Percentiles rank a stretch among this genome's conserved stretches.
Evolutionary conservation across 2,113 vertebrate genomes (phyloP).

Genomic region (Rhineura floridana): DNA sequence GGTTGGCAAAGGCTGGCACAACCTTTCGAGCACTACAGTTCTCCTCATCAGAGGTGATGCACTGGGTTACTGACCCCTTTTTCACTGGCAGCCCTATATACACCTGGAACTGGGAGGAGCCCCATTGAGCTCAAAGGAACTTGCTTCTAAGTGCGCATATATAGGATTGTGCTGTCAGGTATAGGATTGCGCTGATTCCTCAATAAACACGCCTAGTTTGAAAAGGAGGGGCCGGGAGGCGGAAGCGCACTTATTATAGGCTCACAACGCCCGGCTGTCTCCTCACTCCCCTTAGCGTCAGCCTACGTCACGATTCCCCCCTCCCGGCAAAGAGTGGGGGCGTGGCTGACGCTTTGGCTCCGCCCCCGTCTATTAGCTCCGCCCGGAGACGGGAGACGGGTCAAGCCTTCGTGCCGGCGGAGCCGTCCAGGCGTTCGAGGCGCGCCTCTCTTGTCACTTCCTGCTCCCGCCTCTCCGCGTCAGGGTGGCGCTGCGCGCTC

Average conservation of each 20-base stretch:
- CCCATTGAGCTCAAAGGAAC: too few relatives aligned
- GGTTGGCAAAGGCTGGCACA: too few relatives aligned
- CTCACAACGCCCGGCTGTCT: background rate
- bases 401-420: background rate
- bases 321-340: background rate
- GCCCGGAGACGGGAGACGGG: background rate
- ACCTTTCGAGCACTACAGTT: too few relatives aligned
- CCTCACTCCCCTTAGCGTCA: rapidly evolving
- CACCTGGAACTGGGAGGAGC: too few relatives aligned
- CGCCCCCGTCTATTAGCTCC: slow-evolving; percentile 3
- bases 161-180: too few relatives aligned
- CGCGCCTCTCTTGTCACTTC: slow-evolving; percentile 35
- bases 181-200: too few relatives aligned
- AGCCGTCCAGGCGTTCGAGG: background rate
- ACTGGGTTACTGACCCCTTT: too few relatives aligned
- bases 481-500: slow-evolving; percentile 17
- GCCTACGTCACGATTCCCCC: background rate
- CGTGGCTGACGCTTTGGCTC: background rate
- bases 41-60: too few relatives aligned
- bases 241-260: background rate
- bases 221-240: background rate
- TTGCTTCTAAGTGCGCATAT: too few relatives aligned
- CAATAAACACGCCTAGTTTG: too few relatives aligned
- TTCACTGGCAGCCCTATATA: too few relatives aligned
- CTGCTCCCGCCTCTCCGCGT: slow-evolving; percentile 40